A percentile compares a stretch with the other conserved stretches of the same genome.
These are phyloP conservation scores for Hydrotaea cyrtoneurina DNA, from an alignment of 2,888 invertebrate species.

Conservation along the genomic window DNA sequence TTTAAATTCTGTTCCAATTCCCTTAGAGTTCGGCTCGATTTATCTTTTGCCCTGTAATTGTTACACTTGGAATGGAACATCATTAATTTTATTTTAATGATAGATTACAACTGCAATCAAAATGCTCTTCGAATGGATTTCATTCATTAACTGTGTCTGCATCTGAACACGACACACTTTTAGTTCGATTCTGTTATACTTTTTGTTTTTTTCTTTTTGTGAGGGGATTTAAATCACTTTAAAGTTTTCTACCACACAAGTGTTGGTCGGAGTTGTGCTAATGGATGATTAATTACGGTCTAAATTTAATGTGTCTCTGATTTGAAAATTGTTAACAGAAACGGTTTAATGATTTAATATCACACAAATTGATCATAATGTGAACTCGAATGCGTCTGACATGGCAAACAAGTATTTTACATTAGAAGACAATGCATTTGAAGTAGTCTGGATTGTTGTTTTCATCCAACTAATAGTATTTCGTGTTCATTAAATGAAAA, in stretches of 20 bases:
- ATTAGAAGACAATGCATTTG: neutral
- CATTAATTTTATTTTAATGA: conserved; percentile 65
- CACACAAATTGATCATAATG: conserved; percentile 41
- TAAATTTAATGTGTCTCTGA: conserved; percentile 28
- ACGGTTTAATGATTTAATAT: conserved; percentile 40
- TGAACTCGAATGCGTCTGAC: neutral
- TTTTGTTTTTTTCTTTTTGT: neutral
- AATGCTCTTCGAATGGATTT: conserved; percentile 37
- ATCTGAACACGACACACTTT: neutral
- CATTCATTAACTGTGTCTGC: conserved; percentile 24
- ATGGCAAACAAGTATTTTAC: neutral
- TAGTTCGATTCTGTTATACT: neutral
- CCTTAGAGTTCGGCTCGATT: neutral
- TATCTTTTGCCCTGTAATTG: conserved; percentile 47
- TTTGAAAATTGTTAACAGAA: neutral
- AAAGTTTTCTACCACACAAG: neutral
- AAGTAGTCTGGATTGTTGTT: no score
- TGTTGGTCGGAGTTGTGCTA: conserved; percentile 23
- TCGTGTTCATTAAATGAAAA: no score
- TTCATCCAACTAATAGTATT: no score
- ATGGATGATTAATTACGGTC: conserved; percentile 57
- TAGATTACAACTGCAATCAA: conserved; percentile 58
- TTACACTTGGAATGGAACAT: conserved; percentile 36
- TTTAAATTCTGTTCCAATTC: neutral
- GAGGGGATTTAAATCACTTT: conserved; percentile 18